Conservation (phyloP, 2,888 invertebrate species). For the Drepanosiphum platanoidis region DNA sequence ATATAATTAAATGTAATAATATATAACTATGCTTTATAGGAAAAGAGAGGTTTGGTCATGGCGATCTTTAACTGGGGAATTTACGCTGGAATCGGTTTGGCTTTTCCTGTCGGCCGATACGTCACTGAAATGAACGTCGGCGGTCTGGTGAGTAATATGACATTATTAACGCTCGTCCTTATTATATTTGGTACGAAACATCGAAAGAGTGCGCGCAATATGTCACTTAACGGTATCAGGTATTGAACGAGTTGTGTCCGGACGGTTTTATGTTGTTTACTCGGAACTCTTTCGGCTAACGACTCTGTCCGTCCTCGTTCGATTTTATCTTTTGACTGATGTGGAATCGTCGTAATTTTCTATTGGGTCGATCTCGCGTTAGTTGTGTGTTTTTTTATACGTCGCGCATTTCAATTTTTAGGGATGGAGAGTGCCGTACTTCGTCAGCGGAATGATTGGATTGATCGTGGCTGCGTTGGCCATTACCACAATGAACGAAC, state of each 20-base stretch:
- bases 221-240: no score
- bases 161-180: no score
- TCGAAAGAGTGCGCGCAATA: no score
- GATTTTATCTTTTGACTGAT: no score
- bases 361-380: no score
- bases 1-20: background rate
- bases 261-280: no score
- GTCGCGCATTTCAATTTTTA: conserved; percentile 65
- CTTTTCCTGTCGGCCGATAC: conserved; percentile 90
- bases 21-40: conserved; percentile 63
- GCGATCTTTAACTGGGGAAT: conserved; percentile 97
- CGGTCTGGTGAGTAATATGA: conserved; percentile 72
- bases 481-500: conserved; percentile 80
- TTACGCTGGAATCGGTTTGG: conserved; percentile 92
- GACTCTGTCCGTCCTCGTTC: no score
- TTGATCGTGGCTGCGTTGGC: conserved; percentile 78
- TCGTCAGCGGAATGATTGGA: conserved; percentile 81
- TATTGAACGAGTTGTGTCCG: no score
- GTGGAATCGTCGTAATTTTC: no score
- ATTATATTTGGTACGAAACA: no score
- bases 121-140: conserved; percentile 79
- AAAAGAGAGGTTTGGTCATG: conserved; percentile 85
- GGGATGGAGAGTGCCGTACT: conserved; percentile 88
- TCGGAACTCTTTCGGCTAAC: no score
- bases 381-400: no score